Base-by-base conservation (phyloP, 92 coral and sea anemone species). In the Pocillopora grandis region DNA sequence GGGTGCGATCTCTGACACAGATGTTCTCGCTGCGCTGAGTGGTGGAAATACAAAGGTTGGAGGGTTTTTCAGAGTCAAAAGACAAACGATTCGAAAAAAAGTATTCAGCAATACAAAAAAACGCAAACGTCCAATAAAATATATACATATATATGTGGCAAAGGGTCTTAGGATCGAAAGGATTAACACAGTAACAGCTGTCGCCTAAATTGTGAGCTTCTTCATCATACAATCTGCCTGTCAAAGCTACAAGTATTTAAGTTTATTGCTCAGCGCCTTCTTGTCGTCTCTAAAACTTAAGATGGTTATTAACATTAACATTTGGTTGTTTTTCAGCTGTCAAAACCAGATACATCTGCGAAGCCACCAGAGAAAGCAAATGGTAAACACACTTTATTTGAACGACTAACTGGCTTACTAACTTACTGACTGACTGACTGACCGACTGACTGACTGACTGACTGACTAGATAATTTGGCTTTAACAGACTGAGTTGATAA, bases 1-100 rank as follows among this genome's bases (percentile, higher is more conserved):
- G 85, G 85, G 58, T 42, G 77, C 60, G 2, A 7, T 89, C 70
- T 89, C 92, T 7, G 92, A 85, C 60, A 84, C 94, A 48, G 92
- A 89, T 21, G 91, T 88, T 74, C 65, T 91, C 16, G 91, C 94
- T 8, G 94, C 91, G 7, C 82, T 91, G 11, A 81, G 89, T 62
- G 93, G 93, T 1, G 86, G 87, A 20, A 80, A 36, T 21, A 72
- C 71, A 71, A 72, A 87, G 85, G 84, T 76, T 75, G 10, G 78
- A 76, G 72, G 61, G 66, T 9, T 23, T 72, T 21, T 14, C 58
- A 15, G 35, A 15, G 2, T 5, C 14, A 14, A 62, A 55, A 42
- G 15, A 16, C n/a, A 60, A 76, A 21, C 0, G 8, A 42, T 42
- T 42, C 8, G 31, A 27, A 42, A 3, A 42, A 42, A 42, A 42